Evolutionary conservation across 1,140 invertebrate genomes (phyloP), one percentile per base, ranked within the genome.

Genomic region (Lepidurus arcticus): DNA sequence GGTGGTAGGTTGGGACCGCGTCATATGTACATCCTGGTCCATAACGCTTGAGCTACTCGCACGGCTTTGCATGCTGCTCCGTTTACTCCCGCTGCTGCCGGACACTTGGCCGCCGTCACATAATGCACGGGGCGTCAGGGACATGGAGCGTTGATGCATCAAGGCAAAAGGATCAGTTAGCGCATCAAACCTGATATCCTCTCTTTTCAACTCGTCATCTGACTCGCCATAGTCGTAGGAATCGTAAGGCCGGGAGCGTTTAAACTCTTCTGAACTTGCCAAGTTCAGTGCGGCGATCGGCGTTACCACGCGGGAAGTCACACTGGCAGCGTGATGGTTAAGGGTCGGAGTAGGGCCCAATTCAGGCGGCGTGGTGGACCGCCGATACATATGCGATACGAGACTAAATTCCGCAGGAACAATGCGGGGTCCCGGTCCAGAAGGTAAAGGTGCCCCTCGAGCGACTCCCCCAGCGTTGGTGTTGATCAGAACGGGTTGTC

Each of bases 21-120:
- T 93, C 85, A 93, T 90, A 85, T 92, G 93, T 84, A 90, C 80
- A 73, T 81, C 80, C 45, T 81, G 88, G 84, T 93, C 92, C 80
- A 92, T 86, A 83, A 93, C 86, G 86, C 92, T 95, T 81, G 92
- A 93, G 75, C 92, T 94, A 85, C 93, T 94, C 82, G 93, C 93
- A 80, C 94, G 89, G 85, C 93, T 94, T 85, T 95, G 93, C 86
- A 95, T 92, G 84, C 93, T 95, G 84, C 93, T 92, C 81, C 94
- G 89, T 84, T 94, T 95, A 85, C 93, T 94, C 85, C 92, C 92
- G 77, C 93, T 94, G 85, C 92, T 92, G 77, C 91, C 91, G 84
- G 87, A 88, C 81, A 81, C 80, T 26, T 82, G 81, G 4, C 82
- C 81, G 34, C 80, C 81, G 45, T 78, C 81, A 26, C 78, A 79